Evolutionary conservation across 2,113 vertebrate species (phyloP).

Genomic region (Erpornis zantholeuca): DNA sequence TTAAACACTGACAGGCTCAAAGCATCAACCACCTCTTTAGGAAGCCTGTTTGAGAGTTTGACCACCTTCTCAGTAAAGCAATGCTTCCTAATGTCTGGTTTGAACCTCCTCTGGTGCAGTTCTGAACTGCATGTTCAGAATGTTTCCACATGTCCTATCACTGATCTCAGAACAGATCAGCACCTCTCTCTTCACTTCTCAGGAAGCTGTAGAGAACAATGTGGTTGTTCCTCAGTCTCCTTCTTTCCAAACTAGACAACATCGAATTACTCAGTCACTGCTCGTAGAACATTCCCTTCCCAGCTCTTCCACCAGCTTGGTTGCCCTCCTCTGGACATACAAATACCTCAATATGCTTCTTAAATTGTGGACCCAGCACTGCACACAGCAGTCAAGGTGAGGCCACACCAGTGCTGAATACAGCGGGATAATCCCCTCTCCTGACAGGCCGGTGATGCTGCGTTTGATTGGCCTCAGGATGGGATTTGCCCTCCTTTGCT

Average conservation of each 20-base stretch:
- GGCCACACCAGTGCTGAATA: rapidly evolving
- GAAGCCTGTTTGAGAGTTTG: not conserved
- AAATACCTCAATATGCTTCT: not conserved
- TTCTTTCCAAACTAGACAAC: not conserved
- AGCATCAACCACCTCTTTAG: rapidly evolving
- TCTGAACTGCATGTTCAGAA: too few species aligned
- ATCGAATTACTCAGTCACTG: not conserved
- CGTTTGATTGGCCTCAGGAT: not conserved
- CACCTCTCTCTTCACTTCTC: not conserved
- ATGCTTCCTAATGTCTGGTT: not conserved
- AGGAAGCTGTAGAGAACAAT: not conserved
- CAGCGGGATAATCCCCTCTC: rapidly evolving
- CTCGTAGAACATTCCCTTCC: not conserved
- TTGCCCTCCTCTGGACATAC: not conserved
- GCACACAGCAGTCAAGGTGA: not conserved
- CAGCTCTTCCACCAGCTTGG: not conserved
- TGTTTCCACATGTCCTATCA: rapidly evolving
- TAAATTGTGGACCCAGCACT: not conserved
- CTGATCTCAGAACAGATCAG: not conserved
- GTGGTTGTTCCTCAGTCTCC: not conserved
- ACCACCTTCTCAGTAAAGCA: not conserved
- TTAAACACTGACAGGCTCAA: not conserved
- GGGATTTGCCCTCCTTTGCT: not conserved
- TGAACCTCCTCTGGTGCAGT: not conserved
- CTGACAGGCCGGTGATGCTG: not conserved